Conservation (phyloP, 1,140 invertebrate species). For the Luehdorfia chinensis region DNA sequence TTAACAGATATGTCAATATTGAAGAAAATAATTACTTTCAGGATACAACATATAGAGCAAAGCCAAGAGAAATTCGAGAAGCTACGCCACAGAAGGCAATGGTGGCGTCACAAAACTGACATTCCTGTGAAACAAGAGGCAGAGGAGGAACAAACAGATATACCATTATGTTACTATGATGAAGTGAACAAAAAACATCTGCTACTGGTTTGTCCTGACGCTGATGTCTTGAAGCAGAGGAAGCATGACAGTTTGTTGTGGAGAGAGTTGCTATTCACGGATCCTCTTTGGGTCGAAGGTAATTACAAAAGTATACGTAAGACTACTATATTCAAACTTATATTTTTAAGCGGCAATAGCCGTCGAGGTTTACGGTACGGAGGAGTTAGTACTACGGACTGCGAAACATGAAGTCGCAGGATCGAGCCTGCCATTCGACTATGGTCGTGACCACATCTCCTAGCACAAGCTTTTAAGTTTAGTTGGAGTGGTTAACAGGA, state of each 20-base stretch:
- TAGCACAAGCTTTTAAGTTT: too few relatives aligned
- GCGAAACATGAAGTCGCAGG: too few relatives aligned
- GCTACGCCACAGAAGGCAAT: slow-evolving; percentile 58
- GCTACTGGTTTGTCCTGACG: slow-evolving; percentile 63
- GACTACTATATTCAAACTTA: not conserved
- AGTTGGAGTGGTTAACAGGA: too few relatives aligned
- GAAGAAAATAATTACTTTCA: slow-evolving; percentile 21
- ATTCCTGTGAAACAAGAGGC: slow-evolving; percentile 37
- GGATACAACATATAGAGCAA: slow-evolving; percentile 60
- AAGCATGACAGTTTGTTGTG: slow-evolving; percentile 68
- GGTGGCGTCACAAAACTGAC: slow-evolving; percentile 48
- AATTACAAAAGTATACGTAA: slow-evolving; percentile 1
- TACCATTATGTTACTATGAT: slow-evolving; percentile 38
- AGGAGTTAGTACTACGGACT: too few relatives aligned
- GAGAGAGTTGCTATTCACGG: slow-evolving; percentile 75
- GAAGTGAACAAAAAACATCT: slow-evolving; percentile 54
- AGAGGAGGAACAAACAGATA: slow-evolving; percentile 30
- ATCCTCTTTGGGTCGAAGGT: slow-evolving; percentile 61
- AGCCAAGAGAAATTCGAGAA: slow-evolving; percentile 58
- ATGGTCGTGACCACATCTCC: too few relatives aligned
- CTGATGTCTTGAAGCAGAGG: slow-evolving; percentile 48
- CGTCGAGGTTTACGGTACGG: too few relatives aligned
- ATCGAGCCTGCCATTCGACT: too few relatives aligned
- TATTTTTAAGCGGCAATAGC: too few relatives aligned
- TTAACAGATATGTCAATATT: too few relatives aligned